Evolutionary conservation across 2,113 vertebrate species (phyloP).

Genomic region (Columba janthina): DNA sequence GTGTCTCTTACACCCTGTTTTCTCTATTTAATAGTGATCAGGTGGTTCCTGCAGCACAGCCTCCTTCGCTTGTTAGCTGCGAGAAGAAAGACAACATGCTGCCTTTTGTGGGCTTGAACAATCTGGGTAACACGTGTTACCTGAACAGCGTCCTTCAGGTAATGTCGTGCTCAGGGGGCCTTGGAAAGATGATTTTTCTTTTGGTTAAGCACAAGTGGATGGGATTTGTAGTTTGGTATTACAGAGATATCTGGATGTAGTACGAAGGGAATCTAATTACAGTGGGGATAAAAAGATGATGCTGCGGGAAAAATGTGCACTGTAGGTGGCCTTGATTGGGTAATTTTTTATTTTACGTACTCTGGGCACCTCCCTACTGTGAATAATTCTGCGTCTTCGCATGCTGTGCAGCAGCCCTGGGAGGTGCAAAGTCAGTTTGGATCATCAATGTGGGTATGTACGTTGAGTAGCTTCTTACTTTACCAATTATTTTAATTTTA

Average conservation of each 20-base stretch:
- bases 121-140: constrained; percentile 97
- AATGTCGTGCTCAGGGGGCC: not conserved
- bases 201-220: not conserved
- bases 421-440: not conserved
- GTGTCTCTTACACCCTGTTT: not conserved
- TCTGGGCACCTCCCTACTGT: not conserved
- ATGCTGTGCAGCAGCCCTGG: not conserved
- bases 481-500: not conserved
- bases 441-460: not conserved
- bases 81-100: constrained; percentile 86
- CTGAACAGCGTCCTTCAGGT: constrained; percentile 98
- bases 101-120: constrained; percentile 96
- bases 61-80: constrained; percentile 77
- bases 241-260: not conserved
- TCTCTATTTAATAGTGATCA: constrained; percentile 78
- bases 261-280: not conserved
- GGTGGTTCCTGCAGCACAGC: constrained; percentile 81
- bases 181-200: not conserved
- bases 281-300: not conserved
- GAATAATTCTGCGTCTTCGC: not conserved
- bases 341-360: not conserved
- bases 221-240: not conserved
- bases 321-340: not conserved
- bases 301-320: not conserved
- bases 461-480: not conserved